A percentile compares a stretch with the other conserved stretches of the same genome.
Conservation (phyloP, 2,113 vertebrate genomes). For the Bambusicola thoracicus region DNA sequence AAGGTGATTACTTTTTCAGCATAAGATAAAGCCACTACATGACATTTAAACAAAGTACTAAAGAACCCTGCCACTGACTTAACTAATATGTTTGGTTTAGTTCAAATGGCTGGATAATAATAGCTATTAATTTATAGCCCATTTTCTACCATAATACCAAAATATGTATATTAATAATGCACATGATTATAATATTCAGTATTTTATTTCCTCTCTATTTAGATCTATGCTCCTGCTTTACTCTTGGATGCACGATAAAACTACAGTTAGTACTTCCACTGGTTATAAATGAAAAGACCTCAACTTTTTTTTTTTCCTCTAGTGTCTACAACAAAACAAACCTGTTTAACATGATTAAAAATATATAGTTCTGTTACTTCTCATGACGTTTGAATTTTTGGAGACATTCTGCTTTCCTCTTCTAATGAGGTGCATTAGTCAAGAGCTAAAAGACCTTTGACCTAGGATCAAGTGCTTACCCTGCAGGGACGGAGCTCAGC, state of each 20-base stretch:
- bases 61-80: background rate
- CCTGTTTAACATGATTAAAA: constrained; percentile 52
- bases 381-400: constrained; percentile 56
- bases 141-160: background rate
- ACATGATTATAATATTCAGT: background rate
- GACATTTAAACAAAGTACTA: background rate
- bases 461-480: constrained; percentile 76
- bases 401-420: constrained; percentile 65
- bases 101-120: background rate
- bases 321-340: constrained; percentile 20
- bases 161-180: background rate
- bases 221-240: background rate
- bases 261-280: background rate
- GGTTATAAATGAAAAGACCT: background rate
- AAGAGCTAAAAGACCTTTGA: constrained; percentile 78
- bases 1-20: constrained; percentile 37
- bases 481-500: constrained; percentile 69
- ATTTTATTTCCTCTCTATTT: background rate
- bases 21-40: background rate
- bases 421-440: constrained; percentile 79
- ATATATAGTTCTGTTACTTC: constrained; percentile 57
- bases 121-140: background rate
- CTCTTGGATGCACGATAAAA: background rate
- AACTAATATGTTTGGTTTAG: background rate
- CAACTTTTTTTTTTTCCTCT: background rate